Evolutionary conservation across 1,140 invertebrate genomes (phyloP).

Genomic region (Penaeus vannamei): DNA sequence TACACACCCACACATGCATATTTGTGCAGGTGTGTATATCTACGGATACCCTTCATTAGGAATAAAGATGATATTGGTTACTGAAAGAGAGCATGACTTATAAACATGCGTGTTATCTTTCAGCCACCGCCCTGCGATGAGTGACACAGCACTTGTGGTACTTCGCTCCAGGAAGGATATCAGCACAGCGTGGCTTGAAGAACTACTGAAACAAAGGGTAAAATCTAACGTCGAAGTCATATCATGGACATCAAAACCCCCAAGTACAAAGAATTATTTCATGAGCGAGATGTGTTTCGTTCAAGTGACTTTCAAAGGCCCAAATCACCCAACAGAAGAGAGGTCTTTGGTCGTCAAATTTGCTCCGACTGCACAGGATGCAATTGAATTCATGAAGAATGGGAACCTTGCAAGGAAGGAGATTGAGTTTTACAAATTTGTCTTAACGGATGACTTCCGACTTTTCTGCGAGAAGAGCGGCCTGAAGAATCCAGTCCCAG

Average conservation of each 20-base stretch:
- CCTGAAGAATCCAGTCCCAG: conserved; percentile 40
- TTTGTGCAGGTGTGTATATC: too few species aligned
- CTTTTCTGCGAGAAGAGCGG: conserved; percentile 29
- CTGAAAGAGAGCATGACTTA: too few species aligned
- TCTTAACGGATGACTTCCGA: conserved; percentile 32
- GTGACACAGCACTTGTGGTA: too few species aligned
- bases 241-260: conserved; percentile 19
- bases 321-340: not conserved
- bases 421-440: conserved; percentile 47
- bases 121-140: too few species aligned
- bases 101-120: too few species aligned
- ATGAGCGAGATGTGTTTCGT: conserved; percentile 46
- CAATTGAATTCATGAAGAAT: conserved; percentile 26
- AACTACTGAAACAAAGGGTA: conserved; percentile 14
- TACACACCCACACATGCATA: too few species aligned
- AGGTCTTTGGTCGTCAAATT: conserved; percentile 37
- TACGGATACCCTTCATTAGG: too few species aligned
- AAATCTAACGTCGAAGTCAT: not conserved
- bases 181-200: conserved; percentile 33
- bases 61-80: too few species aligned
- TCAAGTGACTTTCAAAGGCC: not conserved
- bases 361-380: not conserved
- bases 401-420: conserved; percentile 34
- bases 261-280: conserved; percentile 7
- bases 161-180: not conserved